Evolutionary conservation across 2,888 invertebrate genomes (phyloP).

Genomic region (Tenthredo notha): DNA sequence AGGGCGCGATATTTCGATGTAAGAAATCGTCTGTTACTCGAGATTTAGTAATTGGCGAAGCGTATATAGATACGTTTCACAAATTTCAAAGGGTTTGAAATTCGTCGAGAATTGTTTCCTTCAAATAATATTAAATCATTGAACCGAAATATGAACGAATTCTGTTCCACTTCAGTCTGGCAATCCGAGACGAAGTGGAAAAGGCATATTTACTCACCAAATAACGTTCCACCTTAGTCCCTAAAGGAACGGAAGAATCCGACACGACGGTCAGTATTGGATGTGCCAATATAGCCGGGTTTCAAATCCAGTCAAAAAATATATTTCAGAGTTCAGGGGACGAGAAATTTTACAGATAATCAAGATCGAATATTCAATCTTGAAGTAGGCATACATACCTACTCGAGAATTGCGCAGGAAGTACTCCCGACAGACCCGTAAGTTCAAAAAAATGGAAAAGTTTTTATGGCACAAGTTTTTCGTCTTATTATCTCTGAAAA

Average conservation of each 20-base stretch:
- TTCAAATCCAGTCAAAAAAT: not conserved
- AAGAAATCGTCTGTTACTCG: not conserved
- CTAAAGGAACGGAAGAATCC: not conserved
- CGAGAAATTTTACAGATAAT: not conserved
- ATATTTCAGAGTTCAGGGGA: not conserved
- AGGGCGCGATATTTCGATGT: not conserved
- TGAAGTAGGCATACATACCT: not conserved
- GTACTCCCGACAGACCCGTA: not conserved
- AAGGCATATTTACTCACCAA: slow-evolving; percentile 21
- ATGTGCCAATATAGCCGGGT: not conserved
- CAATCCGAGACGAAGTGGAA: not conserved
- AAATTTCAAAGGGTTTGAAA: not conserved
- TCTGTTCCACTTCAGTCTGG: not conserved
- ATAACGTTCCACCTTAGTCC: not conserved
- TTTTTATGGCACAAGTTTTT: not conserved
- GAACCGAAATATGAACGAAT: slow-evolving; percentile 8
- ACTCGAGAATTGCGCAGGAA: not conserved
- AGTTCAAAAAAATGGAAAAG: not conserved
- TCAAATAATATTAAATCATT: not conserved
- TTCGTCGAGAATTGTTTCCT: not conserved
- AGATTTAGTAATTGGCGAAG: not conserved
- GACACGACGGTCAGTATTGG: not conserved
- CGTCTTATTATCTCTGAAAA: not conserved
- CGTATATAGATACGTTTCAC: not conserved
- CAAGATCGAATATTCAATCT: not conserved